Evolutionary conservation across 1,140 invertebrate species (phyloP), one percentile per base, ranked within the genome.

Genomic region (Ladona fulva): DNA sequence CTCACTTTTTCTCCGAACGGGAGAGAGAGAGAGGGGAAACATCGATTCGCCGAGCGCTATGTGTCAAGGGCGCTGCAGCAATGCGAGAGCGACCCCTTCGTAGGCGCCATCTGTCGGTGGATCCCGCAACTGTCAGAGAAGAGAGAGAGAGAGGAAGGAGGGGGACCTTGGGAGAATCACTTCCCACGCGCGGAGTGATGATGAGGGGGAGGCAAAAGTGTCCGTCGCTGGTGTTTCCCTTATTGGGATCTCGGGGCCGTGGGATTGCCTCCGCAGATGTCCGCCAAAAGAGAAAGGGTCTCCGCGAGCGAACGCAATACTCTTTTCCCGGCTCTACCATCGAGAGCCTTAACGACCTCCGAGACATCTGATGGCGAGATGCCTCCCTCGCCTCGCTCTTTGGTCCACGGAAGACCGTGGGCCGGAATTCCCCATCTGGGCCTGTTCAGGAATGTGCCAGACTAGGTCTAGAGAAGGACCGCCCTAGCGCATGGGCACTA

Each of bases 51-150:
- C 52, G 52, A 16, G 52, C 52, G 52, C 52, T 66, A 66, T 66
- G 52, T 66, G 52, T 66, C 52, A 66, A 66, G 52, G 52, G 52
- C 52, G 52, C 52, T 66, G 52, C 52, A 66, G 52, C 52, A 66
- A 66, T 66, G 52, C 52, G 52, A 66, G 3, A 66, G 52, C 52
- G 52, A 66, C 52, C 52, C 52, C 52, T 19, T 22, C 52, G 52
- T 22, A 19, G 52, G 52, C n/a, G 52, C 52, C 52, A 19, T 22
- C 52, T 66, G 52, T 16, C 52, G 52, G n/a, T 3, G 52, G n/a
- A 22, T 22, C n/a, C 16, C 52, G 14, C 52, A 66, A 66, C 52
- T 66, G 52, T 66, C 52, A 66, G 52, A 22, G 52, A 16, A 1
- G 16, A 66, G n/a, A 66, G n/a, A 22, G n/a, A 22, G 44, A 52